Evolutionary conservation across 2,113 vertebrate genomes (phyloP).

Genomic region (Labrus mixtus): DNA sequence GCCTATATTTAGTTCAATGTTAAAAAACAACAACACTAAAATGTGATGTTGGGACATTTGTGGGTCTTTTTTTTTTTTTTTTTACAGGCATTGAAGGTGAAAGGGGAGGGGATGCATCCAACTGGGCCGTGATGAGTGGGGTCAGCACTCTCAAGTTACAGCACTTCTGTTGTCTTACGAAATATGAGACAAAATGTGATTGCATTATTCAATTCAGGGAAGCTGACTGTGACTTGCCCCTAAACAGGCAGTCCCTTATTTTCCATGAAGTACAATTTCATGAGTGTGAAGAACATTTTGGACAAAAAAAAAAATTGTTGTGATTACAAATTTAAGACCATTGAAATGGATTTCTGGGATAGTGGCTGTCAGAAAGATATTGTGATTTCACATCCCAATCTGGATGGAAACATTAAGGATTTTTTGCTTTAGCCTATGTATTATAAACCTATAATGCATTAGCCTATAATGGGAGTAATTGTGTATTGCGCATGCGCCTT

Average conservation of each 20-base stretch:
- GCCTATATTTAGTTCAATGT: background rate
- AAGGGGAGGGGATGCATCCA: background rate
- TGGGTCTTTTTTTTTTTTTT: background rate
- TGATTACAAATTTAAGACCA: no score
- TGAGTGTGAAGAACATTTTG: background rate
- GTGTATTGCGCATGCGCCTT: conserved; percentile 40
- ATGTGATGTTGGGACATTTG: background rate
- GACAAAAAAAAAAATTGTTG: no score
- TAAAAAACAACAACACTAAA: background rate
- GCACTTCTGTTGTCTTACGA: background rate
- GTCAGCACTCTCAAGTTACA: background rate
- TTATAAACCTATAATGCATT: no score
- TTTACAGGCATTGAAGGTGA: background rate
- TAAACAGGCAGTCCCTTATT: background rate
- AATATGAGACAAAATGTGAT: conserved; percentile 2
- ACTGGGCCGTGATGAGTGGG: background rate
- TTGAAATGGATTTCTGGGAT: no score
- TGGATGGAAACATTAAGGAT: no score
- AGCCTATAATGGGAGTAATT: no score
- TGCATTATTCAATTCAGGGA: background rate
- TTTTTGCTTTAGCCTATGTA: no score
- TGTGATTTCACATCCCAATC: no score
- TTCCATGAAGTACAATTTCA: background rate
- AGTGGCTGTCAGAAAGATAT: no score
- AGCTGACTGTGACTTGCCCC: background rate